These are phyloP conservation scores for Aradophagus sp. DNA, from an alignment of 1,140 invertebrate genomes.

Conservation along the genomic window DNA sequence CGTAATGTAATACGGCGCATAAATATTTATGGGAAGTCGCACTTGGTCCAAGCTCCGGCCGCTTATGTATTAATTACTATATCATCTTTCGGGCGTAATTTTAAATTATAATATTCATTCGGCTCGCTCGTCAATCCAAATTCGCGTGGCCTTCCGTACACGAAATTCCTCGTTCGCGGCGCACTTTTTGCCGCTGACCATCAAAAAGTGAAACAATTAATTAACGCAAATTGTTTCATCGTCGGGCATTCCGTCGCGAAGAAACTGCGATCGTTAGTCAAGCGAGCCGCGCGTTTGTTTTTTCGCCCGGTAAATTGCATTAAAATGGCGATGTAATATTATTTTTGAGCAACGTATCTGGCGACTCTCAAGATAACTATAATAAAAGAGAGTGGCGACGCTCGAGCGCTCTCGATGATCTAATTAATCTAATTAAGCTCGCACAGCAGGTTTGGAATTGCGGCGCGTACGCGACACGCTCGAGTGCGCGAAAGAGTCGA, in stretches of 20 bases:
- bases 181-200: background rate
- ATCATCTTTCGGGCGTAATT: constrained; percentile 32
- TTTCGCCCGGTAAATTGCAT: constrained; percentile 26
- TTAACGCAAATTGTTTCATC: constrained; percentile 32
- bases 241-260: constrained; percentile 3
- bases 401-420: constrained; percentile 55
- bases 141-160: background rate
- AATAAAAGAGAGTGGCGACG: constrained; percentile 46
- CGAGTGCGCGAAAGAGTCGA: constrained; percentile 40
- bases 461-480: constrained; percentile 59
- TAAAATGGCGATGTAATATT: constrained; percentile 31
- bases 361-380: constrained; percentile 39
- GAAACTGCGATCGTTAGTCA: constrained; percentile 25
- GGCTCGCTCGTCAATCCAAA: background rate
- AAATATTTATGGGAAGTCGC: constrained; percentile 64
- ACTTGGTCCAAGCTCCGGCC: constrained; percentile 50
- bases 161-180: no score
- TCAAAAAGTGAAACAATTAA: constrained; percentile 27
- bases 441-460: constrained; percentile 60
- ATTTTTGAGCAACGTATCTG: constrained; percentile 37
- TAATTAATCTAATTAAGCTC: constrained; percentile 72
- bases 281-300: constrained; percentile 24
- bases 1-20: constrained; percentile 61
- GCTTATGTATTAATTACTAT: constrained; percentile 67
- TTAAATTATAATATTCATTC: constrained; percentile 3